Conservation (phyloP, 1,140 invertebrate genomes). For the Orussus abietinus region DNA sequence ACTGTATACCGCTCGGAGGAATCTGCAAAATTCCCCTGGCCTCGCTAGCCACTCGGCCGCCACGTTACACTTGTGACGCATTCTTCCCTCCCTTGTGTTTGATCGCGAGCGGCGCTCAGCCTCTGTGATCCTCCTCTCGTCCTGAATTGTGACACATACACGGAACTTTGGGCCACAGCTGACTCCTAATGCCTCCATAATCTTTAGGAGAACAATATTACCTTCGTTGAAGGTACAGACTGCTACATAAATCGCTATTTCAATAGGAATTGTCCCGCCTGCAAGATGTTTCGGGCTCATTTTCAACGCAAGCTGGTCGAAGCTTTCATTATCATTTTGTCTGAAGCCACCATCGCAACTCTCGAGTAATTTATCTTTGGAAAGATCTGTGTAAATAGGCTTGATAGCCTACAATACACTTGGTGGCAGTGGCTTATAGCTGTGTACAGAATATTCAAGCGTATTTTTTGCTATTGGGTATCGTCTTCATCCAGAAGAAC, state of each 20-base stretch:
- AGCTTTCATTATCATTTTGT: conserved; percentile 28
- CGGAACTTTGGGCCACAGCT: conserved; percentile 14
- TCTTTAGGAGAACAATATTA: conserved; percentile 7
- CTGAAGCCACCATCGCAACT: conserved; percentile 23
- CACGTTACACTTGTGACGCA: too few relatives aligned
- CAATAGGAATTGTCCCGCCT: conserved; percentile 8
- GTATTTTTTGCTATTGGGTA: conserved; percentile 15
- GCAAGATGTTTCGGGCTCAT: conserved; percentile 15
- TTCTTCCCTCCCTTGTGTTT: conserved; percentile 17
- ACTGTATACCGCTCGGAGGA: too few relatives aligned
- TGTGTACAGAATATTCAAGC: conserved; percentile 13
- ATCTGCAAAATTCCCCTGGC: too few relatives aligned
- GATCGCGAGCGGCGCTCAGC: conserved; percentile 13
- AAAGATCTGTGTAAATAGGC: conserved; percentile 23
- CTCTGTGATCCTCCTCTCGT: conserved; percentile 7
- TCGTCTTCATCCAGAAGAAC: too few relatives aligned
- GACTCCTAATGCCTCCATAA: conserved; percentile 15
- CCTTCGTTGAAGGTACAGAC: conserved; percentile 19
- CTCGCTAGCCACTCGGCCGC: too few relatives aligned
- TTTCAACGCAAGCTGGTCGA: conserved; percentile 26
- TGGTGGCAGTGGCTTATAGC: conserved; percentile 12
- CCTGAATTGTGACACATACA: conserved; percentile 7
- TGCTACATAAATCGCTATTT: conserved; percentile 16
- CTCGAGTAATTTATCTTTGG: conserved; percentile 21
- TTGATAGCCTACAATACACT: conserved; percentile 20